phyloP scores from a whole-genome alignment of 2,113 vertebrate species.

The Oreocharis arfaki region DNA sequence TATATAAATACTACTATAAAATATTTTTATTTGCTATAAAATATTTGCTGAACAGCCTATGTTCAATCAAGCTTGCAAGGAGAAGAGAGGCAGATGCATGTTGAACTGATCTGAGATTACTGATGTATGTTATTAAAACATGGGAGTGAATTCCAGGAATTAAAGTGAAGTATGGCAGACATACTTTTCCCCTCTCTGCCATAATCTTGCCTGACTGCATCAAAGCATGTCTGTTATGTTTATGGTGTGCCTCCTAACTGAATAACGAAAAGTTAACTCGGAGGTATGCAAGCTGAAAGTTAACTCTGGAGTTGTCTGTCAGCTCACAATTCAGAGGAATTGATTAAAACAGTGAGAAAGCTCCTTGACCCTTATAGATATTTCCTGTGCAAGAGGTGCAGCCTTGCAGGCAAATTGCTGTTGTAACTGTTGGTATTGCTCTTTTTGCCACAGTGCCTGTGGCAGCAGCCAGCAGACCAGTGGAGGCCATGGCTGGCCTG shows the following conservation, averaged over 20 bases:
- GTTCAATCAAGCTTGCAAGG: neutral
- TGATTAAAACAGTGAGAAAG: neutral
- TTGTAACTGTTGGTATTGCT: neutral
- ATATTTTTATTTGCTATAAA: neutral
- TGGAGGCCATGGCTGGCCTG: fast-evolving
- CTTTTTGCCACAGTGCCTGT: neutral
- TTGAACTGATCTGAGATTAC: neutral
- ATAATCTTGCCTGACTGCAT: neutral
- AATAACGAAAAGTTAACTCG: neutral
- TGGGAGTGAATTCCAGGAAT: neutral
- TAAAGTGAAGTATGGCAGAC: neutral
- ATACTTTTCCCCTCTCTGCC: neutral
- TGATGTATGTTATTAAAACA: neutral
- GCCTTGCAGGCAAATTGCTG: neutral
- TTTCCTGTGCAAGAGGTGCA: neutral
- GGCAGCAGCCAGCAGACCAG: neutral
- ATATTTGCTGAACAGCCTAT: neutral
- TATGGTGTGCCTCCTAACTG: neutral
- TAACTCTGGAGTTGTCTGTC: neutral
- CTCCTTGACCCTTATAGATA: neutral
- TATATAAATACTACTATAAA: neutral
- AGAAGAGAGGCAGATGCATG: neutral
- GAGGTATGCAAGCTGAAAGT: neutral
- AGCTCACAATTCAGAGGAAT: neutral
- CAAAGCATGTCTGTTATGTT: neutral